Evolutionary conservation across 2,888 invertebrate species (phyloP).

Genomic region (Mesodorylaimus sp.): DNA sequence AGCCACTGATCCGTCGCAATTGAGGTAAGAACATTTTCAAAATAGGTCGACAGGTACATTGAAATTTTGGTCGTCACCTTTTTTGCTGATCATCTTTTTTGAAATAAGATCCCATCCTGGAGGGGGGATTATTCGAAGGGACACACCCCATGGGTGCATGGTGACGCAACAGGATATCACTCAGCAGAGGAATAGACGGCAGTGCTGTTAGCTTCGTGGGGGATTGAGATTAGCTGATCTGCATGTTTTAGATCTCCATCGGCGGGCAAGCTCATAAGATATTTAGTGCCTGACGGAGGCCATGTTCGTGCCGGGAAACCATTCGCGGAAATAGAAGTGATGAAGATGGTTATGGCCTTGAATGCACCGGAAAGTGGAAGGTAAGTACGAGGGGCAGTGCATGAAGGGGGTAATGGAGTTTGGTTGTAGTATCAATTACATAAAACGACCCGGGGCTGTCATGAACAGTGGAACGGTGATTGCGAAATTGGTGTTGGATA

Average conservation of each 20-base stretch:
- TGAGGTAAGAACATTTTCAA: slow-evolving; percentile 44
- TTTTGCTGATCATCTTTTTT: no score
- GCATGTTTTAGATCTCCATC: slow-evolving; percentile 52
- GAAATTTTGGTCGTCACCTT: no score
- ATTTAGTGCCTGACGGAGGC: slow-evolving; percentile 77
- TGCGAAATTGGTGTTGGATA: slow-evolving; percentile 69
- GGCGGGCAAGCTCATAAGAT: slow-evolving; percentile 77
- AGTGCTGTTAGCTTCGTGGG: no score
- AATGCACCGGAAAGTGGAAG: slow-evolving; percentile 67
- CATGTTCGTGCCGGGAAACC: slow-evolving; percentile 77
- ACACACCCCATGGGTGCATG: no score
- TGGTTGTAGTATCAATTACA: slow-evolving; percentile 49
- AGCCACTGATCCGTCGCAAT: slow-evolving; percentile 85
- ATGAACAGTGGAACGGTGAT: slow-evolving; percentile 69
- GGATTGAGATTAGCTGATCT: no score
- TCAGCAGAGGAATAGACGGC: no score
- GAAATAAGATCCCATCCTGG: no score
- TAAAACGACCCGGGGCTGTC: slow-evolving; percentile 73
- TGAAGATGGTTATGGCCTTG: slow-evolving; percentile 99
- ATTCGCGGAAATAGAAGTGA: slow-evolving; percentile 93
- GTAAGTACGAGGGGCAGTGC: no score
- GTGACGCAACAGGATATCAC: no score
- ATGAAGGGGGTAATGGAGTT: no score
- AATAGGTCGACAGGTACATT: no score
- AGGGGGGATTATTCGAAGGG: no score